phyloP scores from a whole-genome alignment of 1,140 invertebrate species.

The Microplitis mediator region DNA sequence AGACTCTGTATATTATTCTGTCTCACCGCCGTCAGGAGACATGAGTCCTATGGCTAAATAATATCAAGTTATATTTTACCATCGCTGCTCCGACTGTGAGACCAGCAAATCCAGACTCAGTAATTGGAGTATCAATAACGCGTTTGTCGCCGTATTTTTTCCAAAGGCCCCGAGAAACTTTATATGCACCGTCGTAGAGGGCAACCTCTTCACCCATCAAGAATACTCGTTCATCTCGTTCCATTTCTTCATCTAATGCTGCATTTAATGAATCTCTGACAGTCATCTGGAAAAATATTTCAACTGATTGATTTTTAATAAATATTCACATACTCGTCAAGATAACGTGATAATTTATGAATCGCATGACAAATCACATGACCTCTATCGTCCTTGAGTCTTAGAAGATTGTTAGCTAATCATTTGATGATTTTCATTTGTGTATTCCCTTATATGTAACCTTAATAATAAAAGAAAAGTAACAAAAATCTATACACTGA shows the following conservation, averaged over 20 bases:
- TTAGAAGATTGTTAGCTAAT: constrained; percentile 26
- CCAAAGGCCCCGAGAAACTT: constrained; percentile 93
- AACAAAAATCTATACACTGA: neutral
- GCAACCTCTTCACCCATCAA: constrained; percentile 97
- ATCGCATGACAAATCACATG: constrained; percentile 30
- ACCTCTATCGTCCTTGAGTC: constrained; percentile 50
- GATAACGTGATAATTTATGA: neutral
- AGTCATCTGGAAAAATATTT: constrained; percentile 70
- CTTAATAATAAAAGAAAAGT: neutral
- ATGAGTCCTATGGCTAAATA: neutral
- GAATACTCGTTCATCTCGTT: constrained; percentile 92
- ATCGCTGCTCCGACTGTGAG: constrained; percentile 97
- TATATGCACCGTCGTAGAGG: constrained; percentile 98
- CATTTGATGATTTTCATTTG: neutral
- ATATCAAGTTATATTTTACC: constrained; percentile 59
- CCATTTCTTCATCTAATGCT: constrained; percentile 97
- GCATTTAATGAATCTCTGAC: constrained; percentile 96
- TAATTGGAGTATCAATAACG: constrained; percentile 97
- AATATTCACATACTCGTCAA: neutral
- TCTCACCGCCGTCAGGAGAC: no score
- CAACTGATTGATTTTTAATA: neutral
- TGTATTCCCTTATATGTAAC: neutral
- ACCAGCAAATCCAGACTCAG: constrained; percentile 96
- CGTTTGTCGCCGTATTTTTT: constrained; percentile 98
- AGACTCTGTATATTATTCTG: no score